Conservation (phyloP, 2,113 vertebrate species). For the Protobothrops mucrosquamatus region DNA sequence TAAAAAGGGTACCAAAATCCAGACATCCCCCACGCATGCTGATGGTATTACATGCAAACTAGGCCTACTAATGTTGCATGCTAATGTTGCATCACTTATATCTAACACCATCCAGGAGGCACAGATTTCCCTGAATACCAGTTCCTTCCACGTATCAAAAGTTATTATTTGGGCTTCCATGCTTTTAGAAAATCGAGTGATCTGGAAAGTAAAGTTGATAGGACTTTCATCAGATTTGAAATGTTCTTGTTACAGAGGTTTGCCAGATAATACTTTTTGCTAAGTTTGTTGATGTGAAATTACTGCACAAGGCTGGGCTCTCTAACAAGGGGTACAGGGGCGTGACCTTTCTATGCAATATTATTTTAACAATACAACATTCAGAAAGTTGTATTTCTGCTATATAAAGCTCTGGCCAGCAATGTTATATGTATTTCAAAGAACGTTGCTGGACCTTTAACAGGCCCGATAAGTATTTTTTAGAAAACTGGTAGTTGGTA, state of each 20-base stretch:
- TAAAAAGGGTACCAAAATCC: not conserved
- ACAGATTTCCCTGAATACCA: not conserved
- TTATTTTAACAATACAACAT: not conserved
- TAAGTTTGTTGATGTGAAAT: not conserved
- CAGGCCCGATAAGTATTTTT: not conserved
- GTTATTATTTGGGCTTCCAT: not conserved
- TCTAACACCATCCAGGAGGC: not conserved
- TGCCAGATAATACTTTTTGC: not conserved
- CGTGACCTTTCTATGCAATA: not conserved
- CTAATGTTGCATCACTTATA: not conserved
- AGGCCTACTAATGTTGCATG: not conserved
- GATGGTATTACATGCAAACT: not conserved
- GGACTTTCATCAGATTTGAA: not conserved
- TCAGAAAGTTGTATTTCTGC: not conserved
- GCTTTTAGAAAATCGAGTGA: not conserved
- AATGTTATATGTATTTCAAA: not conserved
- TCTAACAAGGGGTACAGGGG: not conserved
- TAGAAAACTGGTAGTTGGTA: not conserved
- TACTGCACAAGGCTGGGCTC: not conserved
- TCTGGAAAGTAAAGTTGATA: not conserved
- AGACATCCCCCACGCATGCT: not conserved
- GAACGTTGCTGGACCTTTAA: not conserved
- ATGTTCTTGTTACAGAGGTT: not conserved
- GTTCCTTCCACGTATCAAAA: not conserved
- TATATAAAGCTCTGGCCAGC: not conserved